Percentiles rank a stretch among this genome's conserved stretches.
Conservation (phyloP, 1,140 invertebrate species). For the Drosophila parvula region DNA sequence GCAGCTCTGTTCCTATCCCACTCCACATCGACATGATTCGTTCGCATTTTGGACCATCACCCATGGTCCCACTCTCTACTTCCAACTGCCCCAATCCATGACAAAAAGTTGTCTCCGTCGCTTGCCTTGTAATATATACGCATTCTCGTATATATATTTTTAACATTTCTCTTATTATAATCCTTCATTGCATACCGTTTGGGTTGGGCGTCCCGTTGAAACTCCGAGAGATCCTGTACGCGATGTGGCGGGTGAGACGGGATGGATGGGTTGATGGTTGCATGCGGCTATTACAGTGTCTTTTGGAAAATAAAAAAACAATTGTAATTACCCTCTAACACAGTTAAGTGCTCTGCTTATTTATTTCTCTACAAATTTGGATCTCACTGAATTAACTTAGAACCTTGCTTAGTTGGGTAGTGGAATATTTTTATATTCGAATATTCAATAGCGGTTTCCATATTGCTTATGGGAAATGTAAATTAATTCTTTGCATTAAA, state of each 20-base stretch:
- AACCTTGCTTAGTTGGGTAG: no score
- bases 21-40: conserved; percentile 64
- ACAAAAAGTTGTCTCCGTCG: conserved; percentile 70
- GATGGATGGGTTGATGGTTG: conserved; percentile 30
- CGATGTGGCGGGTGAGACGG: neutral
- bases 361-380: neutral
- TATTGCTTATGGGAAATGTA: no score
- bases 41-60: conserved; percentile 74
- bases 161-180: conserved; percentile 83
- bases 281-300: conserved; percentile 35
- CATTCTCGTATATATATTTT: conserved; percentile 73
- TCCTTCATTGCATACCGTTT: conserved; percentile 74
- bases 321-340: conserved; percentile 62
- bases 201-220: conserved; percentile 28
- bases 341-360: conserved; percentile 7
- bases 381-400: neutral
- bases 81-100: conserved; percentile 3
- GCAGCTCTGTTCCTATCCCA: conserved; percentile 2
- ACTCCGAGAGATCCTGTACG: neutral
- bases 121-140: conserved; percentile 76
- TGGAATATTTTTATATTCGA: no score
- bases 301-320: conserved; percentile 63
- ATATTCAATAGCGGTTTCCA: no score
- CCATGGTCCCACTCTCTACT: neutral
- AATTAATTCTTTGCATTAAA: no score